These are phyloP conservation scores for Ptychodera flava DNA, from an alignment of 35 echinoderm and acorn worm species.

Conservation along the genomic window DNA sequence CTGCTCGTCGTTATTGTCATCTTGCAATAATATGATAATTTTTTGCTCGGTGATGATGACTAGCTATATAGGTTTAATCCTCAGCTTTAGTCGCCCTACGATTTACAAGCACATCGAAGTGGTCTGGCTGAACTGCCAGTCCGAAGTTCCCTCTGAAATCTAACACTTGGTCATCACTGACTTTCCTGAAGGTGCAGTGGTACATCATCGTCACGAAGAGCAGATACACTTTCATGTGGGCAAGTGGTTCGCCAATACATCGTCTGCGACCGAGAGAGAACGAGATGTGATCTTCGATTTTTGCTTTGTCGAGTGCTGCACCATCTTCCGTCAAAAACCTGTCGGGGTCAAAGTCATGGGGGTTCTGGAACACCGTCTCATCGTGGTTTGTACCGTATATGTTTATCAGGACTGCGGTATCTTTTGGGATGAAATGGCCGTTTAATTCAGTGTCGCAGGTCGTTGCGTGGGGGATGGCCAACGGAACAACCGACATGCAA, in stretches of 20 bases:
- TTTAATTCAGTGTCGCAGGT: constrained; percentile 52
- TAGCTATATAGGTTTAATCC: too few relatives aligned
- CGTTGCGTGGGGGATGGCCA: constrained; percentile 85
- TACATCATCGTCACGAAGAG: constrained; percentile 65
- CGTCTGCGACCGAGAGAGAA: constrained; percentile 73
- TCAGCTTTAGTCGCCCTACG: too few relatives aligned
- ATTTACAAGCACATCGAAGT: too few relatives aligned
- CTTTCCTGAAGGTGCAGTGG: constrained; percentile 42
- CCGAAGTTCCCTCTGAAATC: constrained; percentile 34
- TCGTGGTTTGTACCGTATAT: constrained; percentile 75
- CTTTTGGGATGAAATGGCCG: constrained; percentile 74
- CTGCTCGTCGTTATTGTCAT: too few relatives aligned
- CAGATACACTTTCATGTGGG: constrained; percentile 57
- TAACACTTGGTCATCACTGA: too few relatives aligned
- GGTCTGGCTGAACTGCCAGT: constrained; percentile 52
- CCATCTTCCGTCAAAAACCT: constrained; percentile 68
- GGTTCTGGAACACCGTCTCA: constrained; percentile 44
- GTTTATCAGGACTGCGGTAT: constrained; percentile 82
- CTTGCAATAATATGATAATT: too few relatives aligned
- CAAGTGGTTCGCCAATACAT: constrained; percentile 74
- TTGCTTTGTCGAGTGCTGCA: constrained; percentile 32
- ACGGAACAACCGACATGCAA: constrained; percentile 65
- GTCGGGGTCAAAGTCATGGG: constrained; percentile 61
- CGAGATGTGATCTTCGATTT: constrained; percentile 52
- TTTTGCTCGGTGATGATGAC: too few relatives aligned